Evolutionary conservation across 2,113 vertebrate genomes (phyloP), one percentile per base, ranked within the genome.

Genomic region (Microtus montanus): DNA sequence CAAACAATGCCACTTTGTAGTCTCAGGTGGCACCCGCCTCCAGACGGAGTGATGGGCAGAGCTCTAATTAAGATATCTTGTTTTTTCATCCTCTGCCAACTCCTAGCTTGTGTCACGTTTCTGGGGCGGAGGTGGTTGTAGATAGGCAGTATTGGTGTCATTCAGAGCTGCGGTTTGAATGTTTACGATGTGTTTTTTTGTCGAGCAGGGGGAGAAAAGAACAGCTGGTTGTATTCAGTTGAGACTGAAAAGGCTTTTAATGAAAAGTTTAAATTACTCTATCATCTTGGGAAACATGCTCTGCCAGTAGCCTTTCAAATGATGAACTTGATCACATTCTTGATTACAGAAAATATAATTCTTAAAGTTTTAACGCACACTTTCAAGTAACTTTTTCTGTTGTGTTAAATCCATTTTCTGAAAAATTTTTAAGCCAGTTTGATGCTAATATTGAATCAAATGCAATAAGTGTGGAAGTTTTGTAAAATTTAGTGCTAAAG

Each of bases 181-280:
- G 96, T 96, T 97, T 97, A 95, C 80, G 89, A 97, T 91, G 86
- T 78, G 91, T 92, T 89, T 78, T 89, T 78, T 94, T 97, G 82
- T 94, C 92, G 93, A 97, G 87, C 95, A 96, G 87, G 89, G 92
- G 96, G 93, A 97, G 97, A 97, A 98, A 97, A 91, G 96, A 97
- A 96, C 97, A 97, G 97, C 97, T 98, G 97, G 95, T 75, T 97
- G 97, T 96, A 98, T 98, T 98, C 96, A 97, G 87, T 94, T 68
- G 93, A 96, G 87, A 95, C 71, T 98, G 96, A 98, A 98, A 97
- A 97, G 97, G 95, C 95, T 97, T 97, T 97, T 97, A 97, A 97
- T 97, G 97, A 97, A 98, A 98, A 98, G 95, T 98, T 97, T 94
- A 97, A 98, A 97, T 98, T 97, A 95, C 96, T 95, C 96, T 96